A percentile compares a stretch with the other conserved stretches of the same genome.
Evolutionary conservation across 1,140 invertebrate species (phyloP).

Genomic region (Galendromus occidentalis): DNA sequence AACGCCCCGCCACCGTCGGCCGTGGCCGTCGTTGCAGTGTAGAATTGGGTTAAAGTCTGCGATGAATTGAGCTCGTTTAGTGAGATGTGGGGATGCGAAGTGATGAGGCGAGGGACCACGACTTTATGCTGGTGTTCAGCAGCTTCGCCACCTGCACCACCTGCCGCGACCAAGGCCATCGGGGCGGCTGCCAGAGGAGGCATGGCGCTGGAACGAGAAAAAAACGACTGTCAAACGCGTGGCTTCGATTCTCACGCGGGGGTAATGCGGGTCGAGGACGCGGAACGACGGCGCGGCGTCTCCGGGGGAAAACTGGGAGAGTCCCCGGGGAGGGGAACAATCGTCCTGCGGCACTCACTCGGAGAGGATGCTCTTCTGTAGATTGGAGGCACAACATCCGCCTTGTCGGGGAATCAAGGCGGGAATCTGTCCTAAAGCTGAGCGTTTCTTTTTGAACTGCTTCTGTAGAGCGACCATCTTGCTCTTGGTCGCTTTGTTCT

Average conservation of each 20-base stretch:
- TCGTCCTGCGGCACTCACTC: neutral
- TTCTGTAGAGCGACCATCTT: slow-evolving; percentile 7
- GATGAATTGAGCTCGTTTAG: slow-evolving; percentile 7
- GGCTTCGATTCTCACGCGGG: too few species aligned
- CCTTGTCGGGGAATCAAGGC: slow-evolving; percentile 2
- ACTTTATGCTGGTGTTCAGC: neutral
- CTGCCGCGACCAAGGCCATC: neutral
- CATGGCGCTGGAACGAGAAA: neutral
- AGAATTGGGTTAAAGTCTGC: neutral
- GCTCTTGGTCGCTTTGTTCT: slow-evolving; percentile 8
- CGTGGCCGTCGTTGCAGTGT: neutral
- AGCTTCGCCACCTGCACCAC: neutral
- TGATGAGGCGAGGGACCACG: slow-evolving; percentile 2
- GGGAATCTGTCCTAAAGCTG: slow-evolving; percentile 7
- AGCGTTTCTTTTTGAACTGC: slow-evolving; percentile 2
- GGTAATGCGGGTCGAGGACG: too few species aligned
- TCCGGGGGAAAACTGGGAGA: too few species aligned
- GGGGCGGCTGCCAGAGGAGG: neutral
- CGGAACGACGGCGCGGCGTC: too few species aligned
- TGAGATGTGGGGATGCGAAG: neutral
- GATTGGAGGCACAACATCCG: slow-evolving; percentile 3
- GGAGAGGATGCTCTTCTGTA: slow-evolving; percentile 9
- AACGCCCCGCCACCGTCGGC: slow-evolving; percentile 5
- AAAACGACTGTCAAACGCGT: neutral
- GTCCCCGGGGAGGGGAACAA: too few species aligned